Percentiles rank a stretch among this genome's conserved stretches.
phyloP scores from a whole-genome alignment of 1,140 invertebrate species.

The Nixonia krombeini region DNA sequence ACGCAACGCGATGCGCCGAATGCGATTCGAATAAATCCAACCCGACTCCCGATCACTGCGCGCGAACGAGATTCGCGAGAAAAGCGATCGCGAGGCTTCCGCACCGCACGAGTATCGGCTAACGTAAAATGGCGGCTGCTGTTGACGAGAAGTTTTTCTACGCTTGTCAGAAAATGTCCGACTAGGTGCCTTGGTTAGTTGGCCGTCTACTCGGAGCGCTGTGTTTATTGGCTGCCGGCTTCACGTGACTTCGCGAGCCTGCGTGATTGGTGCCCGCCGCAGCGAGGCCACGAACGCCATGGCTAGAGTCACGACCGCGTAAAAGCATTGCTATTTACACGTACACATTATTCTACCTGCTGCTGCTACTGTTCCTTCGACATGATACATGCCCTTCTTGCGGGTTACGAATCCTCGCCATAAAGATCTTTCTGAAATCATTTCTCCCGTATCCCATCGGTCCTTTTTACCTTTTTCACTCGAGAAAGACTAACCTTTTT shows the following conservation, averaged over 20 bases:
- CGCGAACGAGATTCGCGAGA: constrained; percentile 55
- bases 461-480: too few relatives aligned
- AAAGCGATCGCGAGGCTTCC: constrained; percentile 56
- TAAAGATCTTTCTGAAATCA: too few relatives aligned
- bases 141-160: constrained; percentile 93
- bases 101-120: constrained; percentile 76
- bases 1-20: constrained; percentile 34
- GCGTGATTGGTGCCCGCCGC: constrained; percentile 34
- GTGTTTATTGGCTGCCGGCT: constrained; percentile 56
- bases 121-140: constrained; percentile 89
- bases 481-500: too few relatives aligned
- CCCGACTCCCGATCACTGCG: constrained; percentile 45
- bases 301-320: constrained; percentile 45
- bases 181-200: constrained; percentile 74
- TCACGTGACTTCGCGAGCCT: constrained; percentile 61
- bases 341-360: background rate
- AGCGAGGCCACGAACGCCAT: constrained; percentile 43
- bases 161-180: constrained; percentile 90
- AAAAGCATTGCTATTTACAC: background rate
- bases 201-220: constrained; percentile 72
- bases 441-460: too few relatives aligned
- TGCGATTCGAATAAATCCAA: constrained; percentile 47
- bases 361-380: too few relatives aligned
- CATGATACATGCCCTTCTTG: too few relatives aligned
- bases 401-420: too few relatives aligned